Base-by-base conservation (phyloP, 2,113 vertebrate genomes). In the Alethe diademata region DNA sequence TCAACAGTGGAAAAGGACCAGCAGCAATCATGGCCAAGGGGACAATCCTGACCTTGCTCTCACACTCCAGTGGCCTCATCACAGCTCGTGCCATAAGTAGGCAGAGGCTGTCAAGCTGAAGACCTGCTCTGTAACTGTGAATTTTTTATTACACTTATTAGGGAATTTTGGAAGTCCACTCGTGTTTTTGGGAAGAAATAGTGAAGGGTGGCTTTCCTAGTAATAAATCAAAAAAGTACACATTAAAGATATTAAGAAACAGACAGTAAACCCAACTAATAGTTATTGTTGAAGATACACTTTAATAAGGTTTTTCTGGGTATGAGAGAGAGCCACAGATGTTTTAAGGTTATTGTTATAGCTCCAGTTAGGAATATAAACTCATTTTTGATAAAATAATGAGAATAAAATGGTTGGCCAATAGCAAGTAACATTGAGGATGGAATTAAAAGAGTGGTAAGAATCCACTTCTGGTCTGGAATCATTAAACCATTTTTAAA, bases 1-100 rank as follows among this genome's bases (percentile, higher is more conserved):
- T 60, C 0, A 0, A 12, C 6, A 16, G 15, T 1, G 1, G 36
- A 45, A 48, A 73, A 64, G 12, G 42, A 70, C 47, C 6, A 8
- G 43, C 45, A 86, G 51, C 10, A 58, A 70, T 42, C 1, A 0
- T 2, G 25, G 64, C 20, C 42, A 29, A 5, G 19, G 33, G 42
- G 15, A 72, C 18, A 76, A 18, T 38, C 35, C 12, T 14, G 50
- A 76, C 58, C 29, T 9, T 11, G 5, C 31, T 80, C 67, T 50
- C 5, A 6, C 53, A 48, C 38, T 62, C 40, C 38, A 57, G 61
- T 8, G 23, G 12, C 38, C 50, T 31, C 13, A 86, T 40, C 53
- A 74, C 2, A 7, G 56, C 0, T 0, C 20, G 33, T 20, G 22
- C 10, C 7, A 11, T 47, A 47, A 6, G 28, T 9, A 83, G 58